Base-by-base conservation (phyloP, 2,888 invertebrate species). In the Plagodis pulveraria region DNA sequence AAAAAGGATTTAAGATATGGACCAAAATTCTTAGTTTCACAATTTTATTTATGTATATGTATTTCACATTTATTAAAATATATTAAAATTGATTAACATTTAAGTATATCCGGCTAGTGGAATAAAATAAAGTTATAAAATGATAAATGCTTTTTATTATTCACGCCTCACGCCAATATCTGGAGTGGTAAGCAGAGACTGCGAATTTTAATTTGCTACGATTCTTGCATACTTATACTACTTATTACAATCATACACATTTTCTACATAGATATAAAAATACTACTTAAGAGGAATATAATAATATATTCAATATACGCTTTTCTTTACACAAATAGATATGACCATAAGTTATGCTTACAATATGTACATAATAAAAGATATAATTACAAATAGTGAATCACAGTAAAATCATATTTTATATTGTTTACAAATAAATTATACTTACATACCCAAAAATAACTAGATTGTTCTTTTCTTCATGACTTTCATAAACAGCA, bases 401-500 rank as follows among this genome's bases (percentile, higher is more conserved):
- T 56, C 55, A 60, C 56, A 56, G 56, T n/a, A 45, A 22, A 44
- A 56, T 43, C 38, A 43, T 34, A 7, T 5, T 11, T 48, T 11
- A 12, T 2, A 49, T 42, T 12, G 5, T 12, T 7, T 5, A 68
- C 58, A 64, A 35, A 44, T 35, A 22, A 50, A 52, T 41, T 35
- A 38, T 38, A 46, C 38, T 55, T 69, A 77, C 77, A 62, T 77
- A 83, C 79, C 71, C 49, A 35, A 45, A 48, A 48, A 52, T 75
- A 78, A 84, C 22, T 82, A 63, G 72, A 79, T 77, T 85, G 22
- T 89, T 77, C 93, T 94, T 83, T 97, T 97, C 82, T 96, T 97
- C 92, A 97, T 96, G 45, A 98, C 94, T 89, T 97, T 97, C 97
- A 98, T 98, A 80, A 98, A 97, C 43, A 98, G 89, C 53, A 98